These are phyloP conservation scores for Sialia sialis DNA, from an alignment of 2,113 vertebrate genomes.

Conservation along the genomic window DNA sequence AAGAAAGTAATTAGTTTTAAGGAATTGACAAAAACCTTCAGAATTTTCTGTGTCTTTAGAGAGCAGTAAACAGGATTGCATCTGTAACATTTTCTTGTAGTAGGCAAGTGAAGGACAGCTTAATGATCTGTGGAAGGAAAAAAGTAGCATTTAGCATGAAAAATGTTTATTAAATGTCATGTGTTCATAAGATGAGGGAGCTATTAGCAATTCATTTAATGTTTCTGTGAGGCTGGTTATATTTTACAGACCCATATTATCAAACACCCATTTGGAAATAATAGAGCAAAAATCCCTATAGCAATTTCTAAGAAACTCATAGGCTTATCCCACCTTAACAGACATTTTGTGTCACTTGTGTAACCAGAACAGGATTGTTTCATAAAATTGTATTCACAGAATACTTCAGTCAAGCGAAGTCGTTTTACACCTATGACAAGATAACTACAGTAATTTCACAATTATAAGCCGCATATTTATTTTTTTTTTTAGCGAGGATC, in stretches of 20 bases:
- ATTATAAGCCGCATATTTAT: too few relatives aligned
- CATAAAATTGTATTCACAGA: not conserved
- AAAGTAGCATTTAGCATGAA: constrained; percentile 44
- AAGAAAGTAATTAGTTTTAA: constrained; percentile 46
- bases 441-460: too few relatives aligned
- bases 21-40: constrained; percentile 13
- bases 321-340: not conserved
- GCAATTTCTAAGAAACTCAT: not conserved
- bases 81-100: constrained; percentile 5
- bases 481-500: too few relatives aligned
- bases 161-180: constrained; percentile 57
- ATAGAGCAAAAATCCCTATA: not conserved
- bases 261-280: constrained; percentile 21
- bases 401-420: not conserved
- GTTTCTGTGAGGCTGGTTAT: not conserved
- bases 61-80: constrained; percentile 7
- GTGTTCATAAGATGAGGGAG: constrained; percentile 19
- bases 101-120: constrained; percentile 50
- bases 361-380: not conserved
- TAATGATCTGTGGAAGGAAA: constrained; percentile 51
- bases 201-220: constrained; percentile 33
- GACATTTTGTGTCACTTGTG: not conserved
- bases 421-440: not conserved
- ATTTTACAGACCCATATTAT: constrained; percentile 1
- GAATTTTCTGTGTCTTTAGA: not conserved